Conservation (phyloP, 92 coral and sea anemone species). For the Epizoanthus rinbou region DNA sequence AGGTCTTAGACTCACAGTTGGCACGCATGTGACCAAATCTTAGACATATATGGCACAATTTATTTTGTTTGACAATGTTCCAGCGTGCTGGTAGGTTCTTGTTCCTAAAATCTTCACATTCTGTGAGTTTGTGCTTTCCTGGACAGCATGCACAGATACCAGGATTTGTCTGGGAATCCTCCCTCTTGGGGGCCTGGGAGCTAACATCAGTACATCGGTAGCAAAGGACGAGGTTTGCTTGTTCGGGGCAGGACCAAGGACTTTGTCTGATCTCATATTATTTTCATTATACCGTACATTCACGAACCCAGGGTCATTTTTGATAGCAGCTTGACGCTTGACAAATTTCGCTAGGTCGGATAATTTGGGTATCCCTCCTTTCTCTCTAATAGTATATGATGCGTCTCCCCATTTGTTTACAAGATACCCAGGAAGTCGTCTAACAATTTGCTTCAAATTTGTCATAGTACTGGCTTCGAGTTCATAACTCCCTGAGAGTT, state of each 20-base stretch:
- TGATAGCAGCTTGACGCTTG: too few species aligned
- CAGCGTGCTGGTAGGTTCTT: slow-evolving; percentile 37
- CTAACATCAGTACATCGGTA: neutral
- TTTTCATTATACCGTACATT: slow-evolving; percentile 7
- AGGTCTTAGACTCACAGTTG: slow-evolving; percentile 39
- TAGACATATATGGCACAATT: slow-evolving; percentile 52
- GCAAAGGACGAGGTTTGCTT: slow-evolving; percentile 20
- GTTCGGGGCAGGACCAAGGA: neutral
- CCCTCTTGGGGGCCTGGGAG: neutral
- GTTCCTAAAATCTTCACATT: slow-evolving; percentile 21
- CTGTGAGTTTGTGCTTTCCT: slow-evolving; percentile 34
- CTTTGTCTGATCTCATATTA: slow-evolving; percentile 7
- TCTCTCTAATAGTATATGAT: too few species aligned
- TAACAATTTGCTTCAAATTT: slow-evolving; percentile 51
- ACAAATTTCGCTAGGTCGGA: too few species aligned
- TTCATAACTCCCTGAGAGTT: slow-evolving; percentile 3
- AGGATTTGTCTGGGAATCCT: neutral
- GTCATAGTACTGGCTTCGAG: slow-evolving; percentile 63
- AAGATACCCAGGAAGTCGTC: slow-evolving; percentile 51
- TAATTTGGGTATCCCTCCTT: too few species aligned
- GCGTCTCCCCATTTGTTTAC: slow-evolving; percentile 62
- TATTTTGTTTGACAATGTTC: slow-evolving; percentile 55
- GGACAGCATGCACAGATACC: slow-evolving; percentile 39
- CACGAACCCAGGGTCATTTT: too few species aligned
- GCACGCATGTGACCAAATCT: slow-evolving; percentile 38